Evolutionary conservation across 2,113 vertebrate genomes (phyloP), one percentile per base, ranked within the genome.

Genomic region (Nansenia antarctica): DNA sequence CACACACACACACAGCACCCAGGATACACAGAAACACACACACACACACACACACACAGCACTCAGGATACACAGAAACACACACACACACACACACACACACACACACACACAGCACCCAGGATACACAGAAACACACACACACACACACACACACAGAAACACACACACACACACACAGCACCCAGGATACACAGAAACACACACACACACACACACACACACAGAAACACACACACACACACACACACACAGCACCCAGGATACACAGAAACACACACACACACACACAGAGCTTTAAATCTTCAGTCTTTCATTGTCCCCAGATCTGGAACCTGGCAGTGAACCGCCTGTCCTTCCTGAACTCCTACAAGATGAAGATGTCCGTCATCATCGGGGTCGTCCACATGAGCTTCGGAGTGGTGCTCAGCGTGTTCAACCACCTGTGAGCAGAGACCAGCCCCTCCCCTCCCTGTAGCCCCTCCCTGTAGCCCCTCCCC

Each of bases 341-440:
- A 2, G 94, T 89, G 71, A 99, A 99, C 74, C 95, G 96, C 0
- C 95, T 99, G 72, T 94, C 92, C 57, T 99, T 99, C 79, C 91
- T 99, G 67, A 99, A 99, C 86, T 99, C 98, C 9, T 99, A 97
- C 86, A 99, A 99, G 85, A 99, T 99, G 98, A 99, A 99, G 90
- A 98, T 99, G 98, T 99, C 98, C 2, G 93, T 99, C 69, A 94
- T 98, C 70, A 87, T 99, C 9, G 98, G 98, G 12, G 92, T 99
- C 53, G 77, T 91, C 67, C 98, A 99, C 86, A 99, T 99, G 98
- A 95, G 89, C 1, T 99, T 99, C 70, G 98, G 97, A 63, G 94
- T 99, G 66, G 69, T 94, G 35, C 49, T 99, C 82, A 96, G 97
- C 60, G 92, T 95, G 69, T 96, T 98, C 87, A 99, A 99, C 88